phyloP scores from a whole-genome alignment of 2,113 vertebrate species.

The Macrotis lagotis region DNA sequence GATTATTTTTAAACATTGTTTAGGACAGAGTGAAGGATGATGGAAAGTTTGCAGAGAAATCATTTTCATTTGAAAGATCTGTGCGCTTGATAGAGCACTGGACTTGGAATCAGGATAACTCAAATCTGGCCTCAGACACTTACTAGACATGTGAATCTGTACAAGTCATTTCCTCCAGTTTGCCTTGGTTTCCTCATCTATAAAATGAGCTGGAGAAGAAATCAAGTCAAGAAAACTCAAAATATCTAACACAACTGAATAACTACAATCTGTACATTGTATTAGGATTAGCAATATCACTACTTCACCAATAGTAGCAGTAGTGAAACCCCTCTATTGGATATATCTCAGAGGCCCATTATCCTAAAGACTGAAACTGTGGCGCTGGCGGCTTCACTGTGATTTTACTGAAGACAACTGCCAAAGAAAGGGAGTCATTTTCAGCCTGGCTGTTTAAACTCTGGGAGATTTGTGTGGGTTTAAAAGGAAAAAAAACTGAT shows the following conservation, averaged over 20 bases:
- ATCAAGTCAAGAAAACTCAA: not conserved
- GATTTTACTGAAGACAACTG: not conserved
- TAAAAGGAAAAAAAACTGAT: constrained; percentile 32
- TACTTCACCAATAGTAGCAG: not conserved
- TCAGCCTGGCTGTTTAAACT: constrained; percentile 6
- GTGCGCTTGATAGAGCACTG: not conserved
- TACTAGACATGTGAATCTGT: not conserved
- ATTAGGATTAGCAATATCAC: not conserved
- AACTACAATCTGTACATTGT: not conserved
- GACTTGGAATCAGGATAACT: not conserved
- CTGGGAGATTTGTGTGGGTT: not conserved
- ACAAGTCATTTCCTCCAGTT: not conserved
- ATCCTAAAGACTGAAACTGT: not conserved
- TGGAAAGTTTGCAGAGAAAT: not conserved
- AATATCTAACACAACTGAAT: not conserved
- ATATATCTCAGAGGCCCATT: not conserved
- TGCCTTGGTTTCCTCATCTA: not conserved
- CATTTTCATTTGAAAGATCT: not conserved
- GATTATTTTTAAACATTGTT: not conserved
- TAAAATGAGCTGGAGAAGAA: not conserved
- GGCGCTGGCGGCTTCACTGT: not conserved
- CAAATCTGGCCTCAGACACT: not conserved
- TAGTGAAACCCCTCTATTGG: not conserved
- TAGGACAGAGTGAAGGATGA: not conserved
- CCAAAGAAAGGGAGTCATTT: not conserved